A percentile compares a stretch with the other conserved stretches of the same genome.
phyloP scores from a whole-genome alignment of 2,113 vertebrate species.

The Colinus virginianus region DNA sequence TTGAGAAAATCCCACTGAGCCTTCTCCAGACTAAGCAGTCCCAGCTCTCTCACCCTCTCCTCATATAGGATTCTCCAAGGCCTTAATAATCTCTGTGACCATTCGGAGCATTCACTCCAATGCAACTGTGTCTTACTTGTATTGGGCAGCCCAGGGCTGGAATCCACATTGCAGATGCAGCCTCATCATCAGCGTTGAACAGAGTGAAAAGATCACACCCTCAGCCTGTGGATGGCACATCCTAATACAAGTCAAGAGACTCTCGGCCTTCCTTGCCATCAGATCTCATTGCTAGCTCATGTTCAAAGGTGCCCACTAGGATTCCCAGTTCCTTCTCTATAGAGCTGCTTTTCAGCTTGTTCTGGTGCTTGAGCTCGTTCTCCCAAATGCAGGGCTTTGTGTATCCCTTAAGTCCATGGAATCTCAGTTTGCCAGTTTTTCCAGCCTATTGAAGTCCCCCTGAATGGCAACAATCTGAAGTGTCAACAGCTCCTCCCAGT shows the following conservation, averaged over 20 bases:
- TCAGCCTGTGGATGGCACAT: neutral
- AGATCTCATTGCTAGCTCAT: neutral
- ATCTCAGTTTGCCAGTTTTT: neutral
- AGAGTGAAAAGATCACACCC: neutral
- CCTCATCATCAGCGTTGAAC: neutral
- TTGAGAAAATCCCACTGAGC: neutral
- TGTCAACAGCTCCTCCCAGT: neutral
- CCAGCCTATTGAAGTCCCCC: neutral
- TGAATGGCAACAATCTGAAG: neutral
- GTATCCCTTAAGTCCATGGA: neutral
- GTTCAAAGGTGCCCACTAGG: neutral
- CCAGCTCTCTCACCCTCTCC: neutral
- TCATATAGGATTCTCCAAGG: neutral
- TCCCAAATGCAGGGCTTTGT: neutral
- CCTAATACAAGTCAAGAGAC: neutral
- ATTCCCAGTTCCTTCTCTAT: neutral
- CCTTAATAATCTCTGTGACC: neutral
- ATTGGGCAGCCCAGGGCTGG: fast-evolving
- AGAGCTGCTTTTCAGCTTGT: neutral
- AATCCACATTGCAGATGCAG: neutral
- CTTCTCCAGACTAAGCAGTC: neutral
- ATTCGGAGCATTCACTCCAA: neutral
- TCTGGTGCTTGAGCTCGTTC: neutral
- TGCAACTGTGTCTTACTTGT: neutral
- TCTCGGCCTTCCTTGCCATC: neutral